phyloP scores from a whole-genome alignment of 2,888 invertebrate genomes.

The Ectobius pallidus region DNA sequence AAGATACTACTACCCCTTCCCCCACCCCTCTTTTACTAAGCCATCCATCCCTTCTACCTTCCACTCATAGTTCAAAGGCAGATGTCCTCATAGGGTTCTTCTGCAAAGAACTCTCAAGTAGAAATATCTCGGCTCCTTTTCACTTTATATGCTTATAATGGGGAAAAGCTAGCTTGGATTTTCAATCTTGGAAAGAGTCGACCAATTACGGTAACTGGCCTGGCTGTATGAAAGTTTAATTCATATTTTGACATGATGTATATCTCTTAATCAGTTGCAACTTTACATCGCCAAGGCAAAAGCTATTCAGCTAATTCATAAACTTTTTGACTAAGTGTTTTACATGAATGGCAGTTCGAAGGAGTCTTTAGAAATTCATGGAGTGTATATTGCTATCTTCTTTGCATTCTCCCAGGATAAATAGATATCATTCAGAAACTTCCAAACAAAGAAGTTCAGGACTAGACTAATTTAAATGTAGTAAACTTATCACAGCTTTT shows the following conservation, averaged over 20 bases:
- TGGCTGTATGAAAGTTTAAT: slow-evolving; percentile 19
- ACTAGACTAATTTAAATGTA: no score
- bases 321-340: slow-evolving; percentile 19
- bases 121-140: slow-evolving; percentile 14
- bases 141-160: slow-evolving; percentile 13
- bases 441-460: no score
- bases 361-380: no score
- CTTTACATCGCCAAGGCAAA: neutral
- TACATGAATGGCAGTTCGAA: neutral
- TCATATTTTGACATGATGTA: slow-evolving; percentile 28
- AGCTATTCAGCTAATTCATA: slow-evolving; percentile 8
- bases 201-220: slow-evolving; percentile 27
- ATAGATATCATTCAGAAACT: no score
- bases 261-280: slow-evolving; percentile 17
- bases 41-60: slow-evolving; percentile 8
- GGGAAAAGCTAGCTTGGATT: neutral
- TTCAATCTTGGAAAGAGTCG: slow-evolving; percentile 24
- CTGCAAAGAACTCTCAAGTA: slow-evolving; percentile 13
- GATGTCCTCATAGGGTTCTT: slow-evolving; percentile 24
- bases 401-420: no score
- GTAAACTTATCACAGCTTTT: no score
- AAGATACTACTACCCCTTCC: slow-evolving; percentile 17
- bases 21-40: neutral
- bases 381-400: no score
- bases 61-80: slow-evolving; percentile 20